A percentile compares a stretch with the other conserved stretches of the same genome.
Evolutionary conservation across 2,797 vertebrate species (phyloP).

Genomic region (Cephalopachus bancanus): DNA sequence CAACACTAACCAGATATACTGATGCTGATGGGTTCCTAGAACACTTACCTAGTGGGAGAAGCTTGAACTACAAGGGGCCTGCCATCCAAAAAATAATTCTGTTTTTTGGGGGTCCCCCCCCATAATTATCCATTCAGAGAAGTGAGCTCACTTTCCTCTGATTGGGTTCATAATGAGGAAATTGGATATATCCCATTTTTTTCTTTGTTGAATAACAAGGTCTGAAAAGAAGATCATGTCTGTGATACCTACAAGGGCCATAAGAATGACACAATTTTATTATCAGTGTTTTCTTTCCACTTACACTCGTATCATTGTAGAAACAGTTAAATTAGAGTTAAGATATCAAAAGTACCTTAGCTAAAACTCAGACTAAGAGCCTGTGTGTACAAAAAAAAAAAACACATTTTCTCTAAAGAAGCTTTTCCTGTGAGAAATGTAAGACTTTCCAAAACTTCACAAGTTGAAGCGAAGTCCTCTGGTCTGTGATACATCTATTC

Average conservation of each 20-base stretch:
- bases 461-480: conserved; percentile 61
- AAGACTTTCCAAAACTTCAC: conserved; percentile 64
- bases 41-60: too few relatives aligned
- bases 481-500: conserved; percentile 46
- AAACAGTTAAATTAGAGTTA: not conserved
- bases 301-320: not conserved
- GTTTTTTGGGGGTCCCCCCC: too few relatives aligned
- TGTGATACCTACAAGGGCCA: not conserved
- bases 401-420: conserved; percentile 45
- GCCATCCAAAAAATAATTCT: too few relatives aligned
- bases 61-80: too few relatives aligned
- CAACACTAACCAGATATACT: too few relatives aligned
- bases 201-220: conserved; percentile 11
- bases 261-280: not conserved
- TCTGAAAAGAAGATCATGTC: not conserved
- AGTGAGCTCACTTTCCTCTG: not conserved
- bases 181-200: not conserved
- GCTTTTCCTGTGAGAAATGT: not conserved
- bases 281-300: not conserved
- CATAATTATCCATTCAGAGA: not conserved
- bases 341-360: not conserved
- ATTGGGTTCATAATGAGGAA: conserved; percentile 17
- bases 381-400: not conserved
- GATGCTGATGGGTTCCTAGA: too few relatives aligned
- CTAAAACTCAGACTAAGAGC: not conserved